Evolutionary conservation across 1,140 invertebrate species (phyloP).

Genomic region (Cherax quadricarinatus): DNA sequence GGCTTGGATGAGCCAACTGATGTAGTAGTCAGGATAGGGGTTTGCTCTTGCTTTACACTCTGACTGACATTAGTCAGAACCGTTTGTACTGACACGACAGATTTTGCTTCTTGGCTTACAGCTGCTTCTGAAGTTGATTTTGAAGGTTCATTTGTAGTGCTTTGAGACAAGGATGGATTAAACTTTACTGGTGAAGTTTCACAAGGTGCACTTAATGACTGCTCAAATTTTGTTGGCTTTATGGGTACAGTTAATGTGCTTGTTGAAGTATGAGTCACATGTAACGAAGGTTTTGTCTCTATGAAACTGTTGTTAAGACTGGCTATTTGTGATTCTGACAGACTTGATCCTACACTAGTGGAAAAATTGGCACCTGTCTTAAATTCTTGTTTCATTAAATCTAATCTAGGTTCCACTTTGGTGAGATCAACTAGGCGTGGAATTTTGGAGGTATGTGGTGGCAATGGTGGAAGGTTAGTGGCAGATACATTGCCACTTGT

Average conservation of each 20-base stretch:
- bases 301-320: slow-evolving; percentile 39
- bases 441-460: slow-evolving; percentile 72
- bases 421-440: slow-evolving; percentile 71
- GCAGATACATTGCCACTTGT: slow-evolving; percentile 57
- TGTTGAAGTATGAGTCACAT: background rate
- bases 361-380: background rate
- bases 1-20: slow-evolving; percentile 75
- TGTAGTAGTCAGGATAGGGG: background rate
- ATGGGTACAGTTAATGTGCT: background rate
- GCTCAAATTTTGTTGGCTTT: slow-evolving; percentile 6
- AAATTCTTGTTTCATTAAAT: background rate
- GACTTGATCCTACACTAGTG: slow-evolving; percentile 37
- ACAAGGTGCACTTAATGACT: background rate
- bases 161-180: background rate
- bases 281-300: slow-evolving; percentile 17
- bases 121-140: background rate
- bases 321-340: slow-evolving; percentile 32
- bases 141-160: background rate
- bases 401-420: slow-evolving; percentile 55
- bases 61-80: background rate
- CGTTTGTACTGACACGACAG: background rate
- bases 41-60: background rate
- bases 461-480: slow-evolving; percentile 66
- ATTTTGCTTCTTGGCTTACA: background rate
- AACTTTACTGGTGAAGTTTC: slow-evolving; percentile 5